A percentile compares a stretch with the other conserved stretches of the same genome.
phyloP scores from a whole-genome alignment of 2,113 vertebrate genomes.

The Siniperca chuatsi region DNA sequence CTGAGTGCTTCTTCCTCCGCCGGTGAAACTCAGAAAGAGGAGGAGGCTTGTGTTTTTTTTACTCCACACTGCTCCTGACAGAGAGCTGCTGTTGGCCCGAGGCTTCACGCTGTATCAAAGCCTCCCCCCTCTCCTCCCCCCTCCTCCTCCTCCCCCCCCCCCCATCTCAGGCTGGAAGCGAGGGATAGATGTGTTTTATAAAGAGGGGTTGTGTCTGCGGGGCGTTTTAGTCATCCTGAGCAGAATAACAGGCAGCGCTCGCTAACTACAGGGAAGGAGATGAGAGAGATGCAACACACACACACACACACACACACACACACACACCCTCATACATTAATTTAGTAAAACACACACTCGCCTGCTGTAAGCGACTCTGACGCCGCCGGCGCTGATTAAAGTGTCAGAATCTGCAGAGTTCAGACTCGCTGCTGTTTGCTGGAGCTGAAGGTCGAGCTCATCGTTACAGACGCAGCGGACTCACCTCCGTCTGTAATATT shows the following conservation, averaged over 20 bases:
- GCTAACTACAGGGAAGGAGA: conserved; percentile 50
- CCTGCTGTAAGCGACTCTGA: too few species aligned
- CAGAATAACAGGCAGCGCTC: conserved; percentile 50
- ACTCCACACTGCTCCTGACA: conserved; percentile 55
- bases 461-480: too few species aligned
- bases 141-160: background rate
- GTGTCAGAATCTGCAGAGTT: too few species aligned
- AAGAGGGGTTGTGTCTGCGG: conserved; percentile 49
- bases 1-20: background rate
- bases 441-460: too few species aligned
- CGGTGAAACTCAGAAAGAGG: background rate
- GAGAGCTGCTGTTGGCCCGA: conserved; percentile 45
- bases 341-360: too few species aligned
- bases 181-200: conserved; percentile 71
- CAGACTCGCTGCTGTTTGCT: too few species aligned
- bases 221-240: conserved; percentile 67
- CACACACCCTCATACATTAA: too few species aligned
- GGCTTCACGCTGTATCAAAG: conserved; percentile 69
- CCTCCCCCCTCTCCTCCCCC: conserved; percentile 16
- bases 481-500: too few species aligned
- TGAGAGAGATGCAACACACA: too few species aligned
- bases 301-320: too few species aligned
- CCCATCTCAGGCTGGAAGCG: conserved; percentile 51
- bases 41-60: background rate
- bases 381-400: too few species aligned